A percentile compares a stretch with the other conserved stretches of the same genome.
These are phyloP conservation scores for Lasioglossum morio DNA, from an alignment of 2,888 invertebrate genomes.

Conservation along the genomic window DNA sequence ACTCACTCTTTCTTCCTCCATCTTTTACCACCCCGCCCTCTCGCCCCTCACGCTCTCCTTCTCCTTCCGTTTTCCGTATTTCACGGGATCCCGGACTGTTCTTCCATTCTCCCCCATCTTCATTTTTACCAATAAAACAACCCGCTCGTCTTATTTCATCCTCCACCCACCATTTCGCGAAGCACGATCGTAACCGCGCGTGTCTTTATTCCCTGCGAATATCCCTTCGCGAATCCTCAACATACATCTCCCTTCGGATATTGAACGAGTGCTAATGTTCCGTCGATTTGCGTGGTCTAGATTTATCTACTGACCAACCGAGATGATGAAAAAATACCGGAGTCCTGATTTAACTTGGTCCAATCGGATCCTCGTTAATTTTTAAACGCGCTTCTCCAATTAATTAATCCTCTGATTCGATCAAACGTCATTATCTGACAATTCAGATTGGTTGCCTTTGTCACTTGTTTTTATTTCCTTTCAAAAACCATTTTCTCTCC, in stretches of 20 bases:
- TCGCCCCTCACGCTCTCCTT: slow-evolving; percentile 30
- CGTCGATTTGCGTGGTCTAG: not conserved
- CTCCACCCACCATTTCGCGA: slow-evolving; percentile 11
- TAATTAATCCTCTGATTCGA: not conserved
- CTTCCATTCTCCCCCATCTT: slow-evolving; percentile 17
- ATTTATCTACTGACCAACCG: not conserved
- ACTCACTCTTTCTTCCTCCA: slow-evolving; percentile 76
- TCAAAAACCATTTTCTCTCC: not conserved
- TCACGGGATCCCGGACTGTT: slow-evolving; percentile 23
- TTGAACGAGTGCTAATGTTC: not conserved
- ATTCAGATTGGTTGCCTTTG: not conserved
- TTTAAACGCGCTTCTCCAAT: not conserved
- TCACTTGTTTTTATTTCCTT: not conserved
- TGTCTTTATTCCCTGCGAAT: slow-evolving; percentile 36
- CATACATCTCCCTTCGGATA: not conserved
- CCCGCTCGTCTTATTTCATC: slow-evolving; percentile 35
- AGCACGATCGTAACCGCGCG: slow-evolving; percentile 14
- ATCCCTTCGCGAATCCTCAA: slow-evolving; percentile 25
- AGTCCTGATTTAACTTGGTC: not conserved
- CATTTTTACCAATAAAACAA: slow-evolving; percentile 56
- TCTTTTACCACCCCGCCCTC: slow-evolving; percentile 34
- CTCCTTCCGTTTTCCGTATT: slow-evolving; percentile 25
- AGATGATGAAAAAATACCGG: not conserved
- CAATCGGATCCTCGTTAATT: not conserved
- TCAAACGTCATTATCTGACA: not conserved